These are phyloP conservation scores for Dermolepida albohirtum DNA, from an alignment of 2,888 invertebrate species.

Conservation along the genomic window DNA sequence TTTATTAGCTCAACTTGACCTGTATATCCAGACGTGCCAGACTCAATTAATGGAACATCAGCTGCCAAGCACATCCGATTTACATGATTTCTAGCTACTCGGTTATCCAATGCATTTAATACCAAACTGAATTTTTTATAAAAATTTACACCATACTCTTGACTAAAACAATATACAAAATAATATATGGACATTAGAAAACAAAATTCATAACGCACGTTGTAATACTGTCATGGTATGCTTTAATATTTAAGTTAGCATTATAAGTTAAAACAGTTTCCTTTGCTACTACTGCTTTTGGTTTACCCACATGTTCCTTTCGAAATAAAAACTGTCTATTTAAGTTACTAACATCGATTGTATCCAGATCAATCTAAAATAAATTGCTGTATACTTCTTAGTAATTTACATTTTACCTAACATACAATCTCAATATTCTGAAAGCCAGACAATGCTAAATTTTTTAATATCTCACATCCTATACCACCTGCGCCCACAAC, in stretches of 20 bases:
- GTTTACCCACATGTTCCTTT: conserved; percentile 97
- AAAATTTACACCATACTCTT: conserved; percentile 90
- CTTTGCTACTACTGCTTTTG: conserved; percentile 92
- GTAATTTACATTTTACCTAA: conserved; percentile 50
- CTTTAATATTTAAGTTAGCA: conserved; percentile 87
- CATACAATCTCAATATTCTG: conserved; percentile 93
- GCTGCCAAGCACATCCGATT: conserved; percentile 98
- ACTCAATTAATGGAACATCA: conserved; percentile 93
- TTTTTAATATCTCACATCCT: conserved; percentile 98
- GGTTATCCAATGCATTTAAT: conserved; percentile 96
- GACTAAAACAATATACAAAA: conserved; percentile 68
- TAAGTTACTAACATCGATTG: conserved; percentile 98
- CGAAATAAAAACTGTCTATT: conserved; percentile 99
- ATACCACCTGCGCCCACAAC: conserved; percentile 99
- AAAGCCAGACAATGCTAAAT: conserved; percentile 95
- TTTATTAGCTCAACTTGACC: conserved; percentile 94
- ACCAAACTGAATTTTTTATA: conserved; percentile 93
- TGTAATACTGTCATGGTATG: conserved; percentile 94
- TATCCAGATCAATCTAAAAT: conserved; percentile 97
- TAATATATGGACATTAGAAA: conserved; percentile 8
- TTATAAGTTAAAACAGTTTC: conserved; percentile 91
- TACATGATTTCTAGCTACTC: conserved; percentile 96
- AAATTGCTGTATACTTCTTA: conserved; percentile 38
- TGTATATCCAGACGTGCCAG: conserved; percentile 96
- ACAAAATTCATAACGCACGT: conserved; percentile 71